These are phyloP conservation scores for Kryptolebias ocellatus DNA, from an alignment of 2,797 vertebrate species.

Conservation along the genomic window DNA sequence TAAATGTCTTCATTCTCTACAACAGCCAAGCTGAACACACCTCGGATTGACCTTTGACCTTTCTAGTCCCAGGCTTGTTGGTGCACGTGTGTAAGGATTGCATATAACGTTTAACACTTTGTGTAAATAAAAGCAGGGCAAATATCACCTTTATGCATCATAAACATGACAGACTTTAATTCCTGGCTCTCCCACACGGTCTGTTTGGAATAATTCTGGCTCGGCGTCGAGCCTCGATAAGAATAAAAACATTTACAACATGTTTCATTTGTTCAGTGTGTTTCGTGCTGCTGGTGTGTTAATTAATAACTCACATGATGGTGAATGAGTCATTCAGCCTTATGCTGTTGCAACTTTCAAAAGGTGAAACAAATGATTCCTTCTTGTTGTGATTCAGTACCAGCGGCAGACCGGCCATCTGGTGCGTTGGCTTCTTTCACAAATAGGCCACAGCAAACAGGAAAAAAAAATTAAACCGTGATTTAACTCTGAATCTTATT, in stretches of 20 bases:
- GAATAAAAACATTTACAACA: no score
- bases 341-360: neutral
- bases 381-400: slow-evolving; percentile 25
- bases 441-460: neutral
- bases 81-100: neutral
- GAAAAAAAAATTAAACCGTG: neutral
- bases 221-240: no score
- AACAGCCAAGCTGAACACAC: no score
- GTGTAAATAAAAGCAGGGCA: neutral
- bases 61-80: no score
- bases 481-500: neutral
- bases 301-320: neutral
- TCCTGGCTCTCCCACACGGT: neutral
- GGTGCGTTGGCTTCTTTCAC: slow-evolving; percentile 11
- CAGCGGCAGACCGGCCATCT: slow-evolving; percentile 44
- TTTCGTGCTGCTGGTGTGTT: neutral
- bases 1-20: no score
- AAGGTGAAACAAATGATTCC: slow-evolving; percentile 19
- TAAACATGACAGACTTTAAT: no score
- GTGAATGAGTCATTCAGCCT: slow-evolving; percentile 7
- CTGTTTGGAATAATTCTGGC: no score
- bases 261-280: neutral
- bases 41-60: no score
- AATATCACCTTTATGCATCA: neutral
- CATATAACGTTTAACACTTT: neutral